Evolutionary conservation across 2,113 vertebrate species (phyloP), one percentile per base, ranked within the genome.

Genomic region (Maccullochella peelii): DNA sequence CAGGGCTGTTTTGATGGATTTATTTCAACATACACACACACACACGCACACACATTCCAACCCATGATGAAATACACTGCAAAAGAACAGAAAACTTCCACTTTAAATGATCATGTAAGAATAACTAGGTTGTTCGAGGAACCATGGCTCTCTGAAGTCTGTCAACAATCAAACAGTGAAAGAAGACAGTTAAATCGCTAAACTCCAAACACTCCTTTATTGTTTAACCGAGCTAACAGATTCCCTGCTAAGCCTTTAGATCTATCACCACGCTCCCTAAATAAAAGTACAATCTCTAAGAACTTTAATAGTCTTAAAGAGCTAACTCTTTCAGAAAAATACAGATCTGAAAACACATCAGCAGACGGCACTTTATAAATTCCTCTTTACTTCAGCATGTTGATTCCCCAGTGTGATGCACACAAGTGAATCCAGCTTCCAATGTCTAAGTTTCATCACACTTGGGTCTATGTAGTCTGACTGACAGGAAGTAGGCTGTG

Each of bases 1-100:
- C 77, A 84, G 80, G 18, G 62, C 52, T 77, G 36, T 77, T 85
- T 81, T 30, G 71, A 91, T 88, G 78, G 83, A 88, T 84, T 84
- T 57, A 78, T 73, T 52, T 76, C 58, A 59, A 47, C 40, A 69
- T n/a, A 42, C 23, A 55, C 23, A 68, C 30, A 63, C 16, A 63
- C 8, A 72, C 20, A n/a, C n/a, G n/a, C n/a, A n/a, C n/a, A n/a
- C 33, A 55, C 44, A 72, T 3, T 9, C 25, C 44, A 70, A 57
- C 5, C 8, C 0, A 18, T 65, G 73, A 80, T 80, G 75, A 77
- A 79, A 25, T 76, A 75, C 58, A 23, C 8, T 71, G 69, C 74
- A 79, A 84, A 81, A 65, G n/a, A 75, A 72, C 5, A 67, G 11
- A 42, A 81, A 57, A 67, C 42, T 6, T 74, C 23, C 20, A 2